These are phyloP conservation scores for Sinocyclocheilus rhinocerous DNA, from an alignment of 2,113 vertebrate genomes.

Conservation along the genomic window DNA sequence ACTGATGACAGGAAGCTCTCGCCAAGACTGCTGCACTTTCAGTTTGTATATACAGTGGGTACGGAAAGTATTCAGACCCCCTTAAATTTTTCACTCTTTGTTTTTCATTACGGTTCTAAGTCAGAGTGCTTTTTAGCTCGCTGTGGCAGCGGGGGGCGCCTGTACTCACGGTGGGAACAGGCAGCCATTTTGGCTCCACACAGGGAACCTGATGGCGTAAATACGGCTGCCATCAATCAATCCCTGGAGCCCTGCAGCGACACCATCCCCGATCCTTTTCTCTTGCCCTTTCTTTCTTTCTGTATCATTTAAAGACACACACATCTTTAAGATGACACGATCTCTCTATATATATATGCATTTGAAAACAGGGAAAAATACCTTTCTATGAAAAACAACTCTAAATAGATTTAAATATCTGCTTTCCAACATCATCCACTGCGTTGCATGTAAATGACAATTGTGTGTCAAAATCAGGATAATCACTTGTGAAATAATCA, in stretches of 20 bases:
- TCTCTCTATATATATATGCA: constrained; percentile 28
- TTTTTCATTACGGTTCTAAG: constrained; percentile 54
- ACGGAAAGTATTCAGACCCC: no score
- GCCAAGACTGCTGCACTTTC: constrained; percentile 28
- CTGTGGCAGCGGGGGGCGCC: constrained; percentile 55
- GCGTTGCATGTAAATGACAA: background rate
- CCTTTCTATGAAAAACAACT: background rate
- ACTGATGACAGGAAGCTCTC: constrained; percentile 36
- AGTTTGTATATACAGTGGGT: constrained; percentile 40
- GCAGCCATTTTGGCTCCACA: constrained; percentile 74
- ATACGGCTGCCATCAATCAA: constrained; percentile 73
- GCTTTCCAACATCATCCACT: background rate
- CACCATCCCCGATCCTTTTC: constrained; percentile 59
- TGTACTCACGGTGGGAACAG: constrained; percentile 71
- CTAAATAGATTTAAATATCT: background rate
- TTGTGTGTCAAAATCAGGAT: constrained; percentile 4
- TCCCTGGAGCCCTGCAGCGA: constrained; percentile 63
- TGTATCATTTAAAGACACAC: constrained; percentile 60
- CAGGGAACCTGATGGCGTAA: constrained; percentile 70
- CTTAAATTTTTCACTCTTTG: no score
- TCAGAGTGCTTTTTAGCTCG: constrained; percentile 58
- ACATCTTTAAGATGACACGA: constrained; percentile 34
- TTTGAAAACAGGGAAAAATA: background rate
- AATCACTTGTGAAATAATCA: constrained; percentile 25
- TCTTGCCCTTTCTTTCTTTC: constrained; percentile 37